Evolutionary conservation across 92 coral and sea anemone genomes (phyloP), one percentile per base, ranked within the genome.

Genomic region (Blastomussa wellsi): DNA sequence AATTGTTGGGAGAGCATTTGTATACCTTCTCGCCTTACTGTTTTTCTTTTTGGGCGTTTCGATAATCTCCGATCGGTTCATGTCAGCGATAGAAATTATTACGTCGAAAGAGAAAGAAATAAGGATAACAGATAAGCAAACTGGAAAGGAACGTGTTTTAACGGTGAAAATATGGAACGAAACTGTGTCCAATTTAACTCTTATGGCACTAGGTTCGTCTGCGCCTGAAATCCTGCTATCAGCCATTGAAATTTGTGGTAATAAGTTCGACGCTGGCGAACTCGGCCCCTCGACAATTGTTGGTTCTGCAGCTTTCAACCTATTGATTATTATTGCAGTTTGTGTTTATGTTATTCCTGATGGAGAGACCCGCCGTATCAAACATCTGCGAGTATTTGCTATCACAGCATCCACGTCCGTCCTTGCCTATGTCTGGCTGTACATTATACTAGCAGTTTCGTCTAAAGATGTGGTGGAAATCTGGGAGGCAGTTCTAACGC

Each of bases 81-180:
- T 96, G 99, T 92, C 99, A 31, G 92, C 99, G 72, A 96, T 96
- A 37, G 99, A 96, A 91, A 96, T 96, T 75, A 96, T 96, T 48
- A 96, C 99, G 26, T 96, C 99, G 67, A 96, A 96, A 79, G 99
- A 96, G 86, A 96, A 96, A 74, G 99, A 96, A 77, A 92, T 96
- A 32, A 92, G 82, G 82, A 79, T 96, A 62, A 92, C 90, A 86
- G 99, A 96, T 81, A 94, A 94, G 86, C 92, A 90, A 53, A 89
- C 91, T 12, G 99, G 99, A 77, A 96, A 96, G 79, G 93, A 94
- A 36, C 92, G 98, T 33, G 82, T 92, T 15, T 88, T 96, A 31
- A 96, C 99, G 1, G 99, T 96, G 78, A 96, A 96, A 88, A 95
- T 96, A 68, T 96, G 99, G 99, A 96, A 96, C 92, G 99, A 96